A percentile compares a stretch with the other conserved stretches of the same genome.
Evolutionary conservation across 2,888 invertebrate species (phyloP).

Genomic region (Cheilosia scutellata): DNA sequence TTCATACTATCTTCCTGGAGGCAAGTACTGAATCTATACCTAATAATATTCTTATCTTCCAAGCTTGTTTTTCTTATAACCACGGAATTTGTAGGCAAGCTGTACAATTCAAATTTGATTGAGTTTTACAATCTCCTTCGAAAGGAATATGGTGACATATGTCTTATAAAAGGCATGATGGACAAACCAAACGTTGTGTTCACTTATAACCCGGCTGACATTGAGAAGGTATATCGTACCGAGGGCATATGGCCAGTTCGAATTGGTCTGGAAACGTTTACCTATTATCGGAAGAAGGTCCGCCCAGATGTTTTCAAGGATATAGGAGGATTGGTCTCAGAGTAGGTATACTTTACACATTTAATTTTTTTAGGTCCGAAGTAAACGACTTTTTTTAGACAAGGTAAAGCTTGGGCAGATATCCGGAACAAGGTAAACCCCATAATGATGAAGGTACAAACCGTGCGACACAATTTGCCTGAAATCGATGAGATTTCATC

Average conservation of each 20-base stretch:
- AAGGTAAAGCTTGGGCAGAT: constrained; percentile 88
- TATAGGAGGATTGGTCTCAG: constrained; percentile 80
- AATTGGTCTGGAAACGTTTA: constrained; percentile 83
- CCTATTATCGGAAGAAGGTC: constrained; percentile 82
- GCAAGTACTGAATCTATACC: constrained; percentile 70
- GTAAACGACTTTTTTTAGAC: constrained; percentile 81
- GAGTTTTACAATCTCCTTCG: constrained; percentile 79
- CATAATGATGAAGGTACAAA: constrained; percentile 81
- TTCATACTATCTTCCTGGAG: constrained; percentile 80
- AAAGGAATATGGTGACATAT: constrained; percentile 83
- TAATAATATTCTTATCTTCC: too few relatives aligned
- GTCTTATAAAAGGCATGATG: constrained; percentile 83
- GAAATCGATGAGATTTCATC: constrained; percentile 80
- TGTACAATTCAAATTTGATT: constrained; percentile 78
- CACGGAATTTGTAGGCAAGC: constrained; percentile 76
- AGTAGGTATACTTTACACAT: constrained; percentile 77
- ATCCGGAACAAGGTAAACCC: constrained; percentile 86
- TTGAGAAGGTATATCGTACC: constrained; percentile 83
- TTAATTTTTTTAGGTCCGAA: neutral
- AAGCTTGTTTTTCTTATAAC: neutral
- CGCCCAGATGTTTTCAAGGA: constrained; percentile 83
- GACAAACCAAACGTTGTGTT: constrained; percentile 82
- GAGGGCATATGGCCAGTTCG: constrained; percentile 85
- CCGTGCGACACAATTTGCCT: constrained; percentile 79
- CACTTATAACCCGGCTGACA: constrained; percentile 85